A percentile compares a stretch with the other conserved stretches of the same genome.
Conservation (phyloP, 2,797 vertebrate genomes). For the Gymnocypris eckloni region DNA sequence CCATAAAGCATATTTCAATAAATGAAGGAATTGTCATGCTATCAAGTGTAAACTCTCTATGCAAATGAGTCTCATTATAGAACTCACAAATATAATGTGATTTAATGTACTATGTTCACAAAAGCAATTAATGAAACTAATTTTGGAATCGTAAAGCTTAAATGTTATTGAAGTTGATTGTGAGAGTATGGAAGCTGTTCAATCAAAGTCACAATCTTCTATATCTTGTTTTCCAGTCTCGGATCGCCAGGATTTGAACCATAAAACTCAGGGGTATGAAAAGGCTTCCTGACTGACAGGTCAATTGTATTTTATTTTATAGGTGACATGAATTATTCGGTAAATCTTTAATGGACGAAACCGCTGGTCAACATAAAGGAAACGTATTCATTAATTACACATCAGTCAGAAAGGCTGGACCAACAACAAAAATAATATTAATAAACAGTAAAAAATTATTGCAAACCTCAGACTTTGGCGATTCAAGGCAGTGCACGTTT, state of each 20-base stretch:
- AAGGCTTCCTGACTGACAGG: neutral
- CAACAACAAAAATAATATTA: neutral
- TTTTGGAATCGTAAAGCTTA: neutral
- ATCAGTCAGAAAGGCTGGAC: neutral
- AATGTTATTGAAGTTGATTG: neutral
- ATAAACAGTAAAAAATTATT: neutral
- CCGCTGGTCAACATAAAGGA: neutral
- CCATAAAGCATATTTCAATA: neutral
- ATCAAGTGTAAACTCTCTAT: neutral
- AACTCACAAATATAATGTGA: neutral
- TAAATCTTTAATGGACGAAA: neutral
- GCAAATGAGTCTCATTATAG: neutral
- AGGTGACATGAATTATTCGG: neutral
- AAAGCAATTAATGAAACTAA: neutral
- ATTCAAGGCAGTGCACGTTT: neutral
- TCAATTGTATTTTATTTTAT: neutral
- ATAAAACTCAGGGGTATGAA: neutral
- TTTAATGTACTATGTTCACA: neutral
- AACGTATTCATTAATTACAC: neutral
- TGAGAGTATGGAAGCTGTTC: neutral
- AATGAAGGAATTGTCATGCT: neutral
- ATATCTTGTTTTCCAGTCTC: too few species aligned
- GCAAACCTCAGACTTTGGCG: neutral
- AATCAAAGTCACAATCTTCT: too few species aligned
- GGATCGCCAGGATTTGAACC: neutral